These are phyloP conservation scores for Hirtodrosophila histrioides DNA, from an alignment of 2,888 invertebrate species.

Conservation along the genomic window DNA sequence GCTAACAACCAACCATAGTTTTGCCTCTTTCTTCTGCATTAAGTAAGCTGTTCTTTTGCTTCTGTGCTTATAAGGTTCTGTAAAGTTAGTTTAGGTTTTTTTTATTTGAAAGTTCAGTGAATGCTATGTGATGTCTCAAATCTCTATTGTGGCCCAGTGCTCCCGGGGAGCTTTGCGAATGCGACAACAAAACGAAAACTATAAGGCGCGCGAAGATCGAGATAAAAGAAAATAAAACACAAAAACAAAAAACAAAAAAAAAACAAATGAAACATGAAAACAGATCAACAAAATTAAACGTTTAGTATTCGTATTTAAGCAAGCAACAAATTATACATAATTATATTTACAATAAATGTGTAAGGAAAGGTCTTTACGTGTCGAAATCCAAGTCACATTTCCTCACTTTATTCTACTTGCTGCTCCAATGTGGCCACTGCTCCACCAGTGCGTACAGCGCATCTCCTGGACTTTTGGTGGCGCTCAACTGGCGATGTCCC, in stretches of 20 bases:
- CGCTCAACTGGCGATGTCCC: conserved; percentile 88
- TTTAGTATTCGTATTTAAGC: conserved; percentile 79
- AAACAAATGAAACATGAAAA: conserved; percentile 44
- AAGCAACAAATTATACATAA: conserved; percentile 80
- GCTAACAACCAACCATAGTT: conserved; percentile 8
- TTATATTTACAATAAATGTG: conserved; percentile 79
- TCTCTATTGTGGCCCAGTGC: conserved; percentile 75
- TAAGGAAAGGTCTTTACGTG: conserved; percentile 75
- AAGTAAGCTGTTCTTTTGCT: conserved; percentile 52
- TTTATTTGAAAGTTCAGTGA: conserved; percentile 53
- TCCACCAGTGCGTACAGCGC: conserved; percentile 87
- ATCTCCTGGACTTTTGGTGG: conserved; percentile 89
- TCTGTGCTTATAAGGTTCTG: conserved; percentile 57
- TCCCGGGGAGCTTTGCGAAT: conserved; percentile 60
- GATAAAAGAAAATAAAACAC: conserved; percentile 49
- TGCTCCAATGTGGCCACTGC: conserved; percentile 88
- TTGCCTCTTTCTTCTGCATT: conserved; percentile 34
- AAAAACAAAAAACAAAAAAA: conserved; percentile 17
- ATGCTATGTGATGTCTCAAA: conserved; percentile 79
- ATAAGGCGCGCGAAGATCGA: conserved; percentile 43
- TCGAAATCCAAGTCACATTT: conserved; percentile 57
- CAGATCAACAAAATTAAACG: conserved; percentile 74
- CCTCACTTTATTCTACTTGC: conserved; percentile 5
- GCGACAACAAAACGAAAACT: conserved; percentile 29
- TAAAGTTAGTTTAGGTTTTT: conserved; percentile 68